phyloP scores from a whole-genome alignment of 2,888 invertebrate genomes.

The Chrysolina haemoptera region DNA sequence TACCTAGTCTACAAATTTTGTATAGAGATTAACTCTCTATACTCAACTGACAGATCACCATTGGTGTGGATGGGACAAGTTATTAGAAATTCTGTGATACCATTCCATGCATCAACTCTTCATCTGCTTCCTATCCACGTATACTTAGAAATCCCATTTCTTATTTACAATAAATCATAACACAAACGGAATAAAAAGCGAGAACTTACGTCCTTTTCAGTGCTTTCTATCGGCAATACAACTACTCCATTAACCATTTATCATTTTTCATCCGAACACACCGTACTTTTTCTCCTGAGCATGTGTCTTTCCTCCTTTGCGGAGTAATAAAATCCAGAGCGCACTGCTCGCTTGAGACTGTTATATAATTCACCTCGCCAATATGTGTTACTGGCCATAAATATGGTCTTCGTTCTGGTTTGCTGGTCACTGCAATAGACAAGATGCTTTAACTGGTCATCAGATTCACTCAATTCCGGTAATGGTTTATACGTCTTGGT shows the following conservation, averaged over 20 bases:
- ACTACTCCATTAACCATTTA: conserved; percentile 54
- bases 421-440: conserved; percentile 7
- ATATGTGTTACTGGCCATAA: conserved; percentile 22
- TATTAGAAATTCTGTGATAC: neutral
- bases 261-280: conserved; percentile 48
- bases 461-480: neutral
- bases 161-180: conserved; percentile 45
- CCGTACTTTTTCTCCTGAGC: conserved; percentile 26
- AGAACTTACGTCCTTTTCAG: conserved; percentile 39
- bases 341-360: conserved; percentile 28
- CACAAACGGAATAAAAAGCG: conserved; percentile 42
- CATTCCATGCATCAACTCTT: neutral
- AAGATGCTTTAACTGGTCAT: conserved; percentile 6
- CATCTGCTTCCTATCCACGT: neutral
- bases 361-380: conserved; percentile 35
- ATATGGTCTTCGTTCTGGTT: conserved; percentile 16
- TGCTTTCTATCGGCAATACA: conserved; percentile 48
- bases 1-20: no score
- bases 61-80: neutral
- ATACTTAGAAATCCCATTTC: conserved; percentile 33
- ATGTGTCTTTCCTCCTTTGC: conserved; percentile 22
- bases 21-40: neutral
- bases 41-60: neutral
- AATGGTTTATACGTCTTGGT: neutral
- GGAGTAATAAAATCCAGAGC: conserved; percentile 33